A percentile compares a stretch with the other conserved stretches of the same genome.
These are phyloP conservation scores for Pocillopora meandrina DNA, from an alignment of 92 coral and sea anemone genomes.

Conservation along the genomic window DNA sequence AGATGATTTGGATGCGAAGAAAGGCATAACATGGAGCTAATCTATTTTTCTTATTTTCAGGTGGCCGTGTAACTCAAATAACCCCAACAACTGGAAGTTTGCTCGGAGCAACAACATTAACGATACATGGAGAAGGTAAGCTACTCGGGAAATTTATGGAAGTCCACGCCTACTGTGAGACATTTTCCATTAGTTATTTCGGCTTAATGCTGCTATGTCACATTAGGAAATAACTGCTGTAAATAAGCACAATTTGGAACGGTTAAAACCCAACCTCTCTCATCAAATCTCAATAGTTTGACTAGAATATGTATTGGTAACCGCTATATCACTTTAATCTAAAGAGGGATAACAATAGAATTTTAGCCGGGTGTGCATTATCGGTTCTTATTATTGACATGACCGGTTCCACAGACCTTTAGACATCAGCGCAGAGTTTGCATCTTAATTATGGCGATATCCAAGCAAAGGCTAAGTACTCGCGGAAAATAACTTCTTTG, in stretches of 20 bases:
- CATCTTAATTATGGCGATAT: too few relatives aligned
- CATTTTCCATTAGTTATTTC: neutral
- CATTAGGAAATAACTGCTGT: too few relatives aligned
- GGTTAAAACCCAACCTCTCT: too few relatives aligned
- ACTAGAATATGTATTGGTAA: neutral
- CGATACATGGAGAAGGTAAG: constrained; percentile 63
- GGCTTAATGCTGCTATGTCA: too few relatives aligned
- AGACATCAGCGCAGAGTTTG: neutral
- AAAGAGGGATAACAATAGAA: constrained; percentile 18
- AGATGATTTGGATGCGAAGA: neutral
- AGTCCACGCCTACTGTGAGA: neutral
- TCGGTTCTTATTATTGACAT: neutral
- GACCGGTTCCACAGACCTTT: neutral
- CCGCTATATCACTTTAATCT: constrained; percentile 9
- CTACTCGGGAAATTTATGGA: neutral
- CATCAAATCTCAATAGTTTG: too few relatives aligned
- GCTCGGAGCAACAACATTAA: constrained; percentile 59
- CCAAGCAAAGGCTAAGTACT: neutral
- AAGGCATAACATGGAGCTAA: neutral
- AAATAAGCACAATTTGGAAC: too few relatives aligned
- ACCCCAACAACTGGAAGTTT: constrained; percentile 62
- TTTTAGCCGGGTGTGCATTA: neutral
- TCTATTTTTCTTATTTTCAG: constrained; percentile 4
- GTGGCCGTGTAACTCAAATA: constrained; percentile 57
- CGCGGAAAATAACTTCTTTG: neutral